A percentile compares a stretch with the other conserved stretches of the same genome.
phyloP scores from a whole-genome alignment of 2,113 vertebrate species.

The Ptilonorhynchus violaceus region DNA sequence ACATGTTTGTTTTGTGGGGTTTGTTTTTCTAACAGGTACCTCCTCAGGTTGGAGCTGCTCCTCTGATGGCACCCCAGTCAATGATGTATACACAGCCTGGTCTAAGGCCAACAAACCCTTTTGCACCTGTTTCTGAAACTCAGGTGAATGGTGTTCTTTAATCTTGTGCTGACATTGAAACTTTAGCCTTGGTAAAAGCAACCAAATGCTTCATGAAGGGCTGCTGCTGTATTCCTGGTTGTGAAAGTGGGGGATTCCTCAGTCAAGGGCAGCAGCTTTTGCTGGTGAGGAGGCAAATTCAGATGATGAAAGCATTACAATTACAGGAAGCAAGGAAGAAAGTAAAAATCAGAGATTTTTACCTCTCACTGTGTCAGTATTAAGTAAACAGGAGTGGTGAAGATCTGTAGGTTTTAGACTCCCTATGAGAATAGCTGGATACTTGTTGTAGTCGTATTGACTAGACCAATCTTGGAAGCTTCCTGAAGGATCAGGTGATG shows the following conservation, averaged over 20 bases:
- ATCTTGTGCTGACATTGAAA: not conserved
- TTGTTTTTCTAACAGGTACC: slow-evolving; percentile 74
- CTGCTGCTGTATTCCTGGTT: not conserved
- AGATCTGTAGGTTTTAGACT: not conserved
- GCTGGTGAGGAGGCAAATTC: not conserved
- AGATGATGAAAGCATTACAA: not conserved
- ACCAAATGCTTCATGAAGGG: not conserved
- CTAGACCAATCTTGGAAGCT: not conserved
- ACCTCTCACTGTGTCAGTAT: not conserved
- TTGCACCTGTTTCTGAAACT: slow-evolving; percentile 82
- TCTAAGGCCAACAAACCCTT: slow-evolving; percentile 85
- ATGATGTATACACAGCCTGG: slow-evolving; percentile 85
- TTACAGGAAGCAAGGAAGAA: not conserved
- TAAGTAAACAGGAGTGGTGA: not conserved
- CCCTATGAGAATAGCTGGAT: not conserved
- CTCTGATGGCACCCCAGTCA: slow-evolving; percentile 83
- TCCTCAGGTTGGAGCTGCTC: slow-evolving; percentile 83
- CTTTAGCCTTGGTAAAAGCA: not conserved
- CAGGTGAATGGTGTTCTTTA: slow-evolving; percentile 72
- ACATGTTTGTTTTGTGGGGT: not conserved
- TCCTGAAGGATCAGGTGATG: not conserved
- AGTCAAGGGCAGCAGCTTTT: not conserved
- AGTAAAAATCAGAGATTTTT: not conserved
- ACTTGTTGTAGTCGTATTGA: not conserved
- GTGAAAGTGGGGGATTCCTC: not conserved